These are phyloP conservation scores for Crotalus viridis DNA, from an alignment of 2,113 vertebrate species.

Conservation along the genomic window DNA sequence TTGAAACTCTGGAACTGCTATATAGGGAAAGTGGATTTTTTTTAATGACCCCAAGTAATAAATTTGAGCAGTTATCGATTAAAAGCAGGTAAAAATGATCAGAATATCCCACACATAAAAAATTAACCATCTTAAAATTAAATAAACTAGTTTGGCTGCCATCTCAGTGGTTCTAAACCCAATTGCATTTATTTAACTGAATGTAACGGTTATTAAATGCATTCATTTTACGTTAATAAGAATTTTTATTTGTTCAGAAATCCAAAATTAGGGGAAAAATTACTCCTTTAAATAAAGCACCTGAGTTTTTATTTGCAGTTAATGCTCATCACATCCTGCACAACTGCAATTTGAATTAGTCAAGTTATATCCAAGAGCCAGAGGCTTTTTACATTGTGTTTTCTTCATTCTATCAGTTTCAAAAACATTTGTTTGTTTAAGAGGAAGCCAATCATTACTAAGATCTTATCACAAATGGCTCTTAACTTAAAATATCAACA, in stretches of 20 bases:
- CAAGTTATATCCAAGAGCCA: neutral
- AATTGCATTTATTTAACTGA: neutral
- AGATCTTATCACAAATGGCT: neutral
- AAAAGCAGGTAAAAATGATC: neutral
- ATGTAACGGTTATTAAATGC: neutral
- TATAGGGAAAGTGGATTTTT: neutral
- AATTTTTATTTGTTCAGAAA: slow-evolving; percentile 27
- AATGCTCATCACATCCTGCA: rapidly evolving
- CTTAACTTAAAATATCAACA: neutral
- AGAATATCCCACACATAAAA: neutral
- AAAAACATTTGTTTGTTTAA: rapidly evolving
- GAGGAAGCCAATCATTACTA: neutral
- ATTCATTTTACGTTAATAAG: neutral
- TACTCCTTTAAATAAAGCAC: neutral
- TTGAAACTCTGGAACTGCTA: neutral
- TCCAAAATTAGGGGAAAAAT: neutral
- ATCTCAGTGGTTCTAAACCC: neutral
- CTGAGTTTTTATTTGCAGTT: neutral
- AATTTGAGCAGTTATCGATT: neutral
- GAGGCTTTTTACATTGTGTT: neutral
- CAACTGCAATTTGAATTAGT: neutral
- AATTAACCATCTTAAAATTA: neutral
- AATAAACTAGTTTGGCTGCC: neutral
- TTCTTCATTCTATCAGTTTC: rapidly evolving
- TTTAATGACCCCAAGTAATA: neutral